Conservation (phyloP, 1,140 invertebrate genomes). For the Cydia fagiglandana region DNA sequence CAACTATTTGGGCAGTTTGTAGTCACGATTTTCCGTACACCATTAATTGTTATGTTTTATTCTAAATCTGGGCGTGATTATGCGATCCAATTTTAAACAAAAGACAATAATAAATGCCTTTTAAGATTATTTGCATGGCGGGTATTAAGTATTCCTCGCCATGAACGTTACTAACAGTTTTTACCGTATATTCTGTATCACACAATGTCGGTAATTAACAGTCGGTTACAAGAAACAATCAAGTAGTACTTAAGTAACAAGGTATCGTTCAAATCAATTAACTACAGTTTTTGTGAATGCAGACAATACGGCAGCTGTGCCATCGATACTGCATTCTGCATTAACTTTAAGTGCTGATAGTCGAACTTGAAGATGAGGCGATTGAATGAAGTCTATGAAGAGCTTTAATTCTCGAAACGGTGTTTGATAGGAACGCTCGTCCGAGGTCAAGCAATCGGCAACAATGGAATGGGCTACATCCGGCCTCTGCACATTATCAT, state of each 20-base stretch:
- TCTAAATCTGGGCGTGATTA: conserved; percentile 31
- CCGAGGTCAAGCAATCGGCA: conserved; percentile 70
- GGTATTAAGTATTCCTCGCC: conserved; percentile 1
- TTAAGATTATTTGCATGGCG: conserved; percentile 26
- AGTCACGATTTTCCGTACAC: conserved; percentile 46
- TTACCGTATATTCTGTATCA: neutral
- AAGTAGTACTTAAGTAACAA: conserved; percentile 27
- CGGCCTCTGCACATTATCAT: conserved; percentile 69
- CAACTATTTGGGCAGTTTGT: conserved; percentile 41
- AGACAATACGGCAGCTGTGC: neutral
- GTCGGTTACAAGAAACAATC: conserved; percentile 24
- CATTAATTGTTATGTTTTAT: conserved; percentile 40
- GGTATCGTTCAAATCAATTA: conserved; percentile 27
- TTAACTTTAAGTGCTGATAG: neutral
- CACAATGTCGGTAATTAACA: conserved; percentile 31
- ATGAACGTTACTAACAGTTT: neutral
- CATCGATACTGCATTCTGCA: conserved; percentile 11
- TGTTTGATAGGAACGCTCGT: conserved; percentile 51
- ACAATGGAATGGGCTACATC: conserved; percentile 77
- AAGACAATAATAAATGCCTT: neutral
- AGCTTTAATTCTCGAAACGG: conserved; percentile 52
- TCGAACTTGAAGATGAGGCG: neutral
- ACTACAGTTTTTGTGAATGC: neutral
- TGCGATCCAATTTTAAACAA: neutral
- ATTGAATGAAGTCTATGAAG: conserved; percentile 9